phyloP scores from a whole-genome alignment of 2,113 vertebrate species.

The Xenopus laevis region DNA sequence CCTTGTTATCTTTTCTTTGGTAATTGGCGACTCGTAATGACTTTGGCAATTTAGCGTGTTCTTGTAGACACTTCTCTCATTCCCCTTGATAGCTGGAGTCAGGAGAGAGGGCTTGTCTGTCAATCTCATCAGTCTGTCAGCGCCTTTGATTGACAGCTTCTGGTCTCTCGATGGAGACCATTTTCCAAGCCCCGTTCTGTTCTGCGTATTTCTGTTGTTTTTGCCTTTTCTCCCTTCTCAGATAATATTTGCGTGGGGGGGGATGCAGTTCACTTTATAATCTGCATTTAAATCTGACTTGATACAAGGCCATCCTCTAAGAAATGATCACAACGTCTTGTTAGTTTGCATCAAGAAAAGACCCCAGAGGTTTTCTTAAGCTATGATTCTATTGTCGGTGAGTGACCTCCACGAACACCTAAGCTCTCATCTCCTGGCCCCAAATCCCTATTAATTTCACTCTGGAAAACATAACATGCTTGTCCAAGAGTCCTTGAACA shows the following conservation, averaged over 20 bases:
- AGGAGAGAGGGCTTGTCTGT: slow-evolving; percentile 73
- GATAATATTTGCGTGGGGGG: slow-evolving; percentile 65
- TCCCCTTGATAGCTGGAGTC: slow-evolving; percentile 83
- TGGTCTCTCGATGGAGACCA: slow-evolving; percentile 78
- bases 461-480: slow-evolving; percentile 56
- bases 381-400: slow-evolving; percentile 68
- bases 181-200: slow-evolving; percentile 63
- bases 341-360: slow-evolving; percentile 68
- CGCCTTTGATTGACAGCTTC: slow-evolving; percentile 83
- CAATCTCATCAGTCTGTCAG: slow-evolving; percentile 79
- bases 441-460: slow-evolving; percentile 66
- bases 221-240: slow-evolving; percentile 57
- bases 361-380: slow-evolving; percentile 67
- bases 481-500: slow-evolving; percentile 54
- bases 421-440: slow-evolving; percentile 60
- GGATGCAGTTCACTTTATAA: slow-evolving; percentile 77
- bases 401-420: slow-evolving; percentile 68
- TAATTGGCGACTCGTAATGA: slow-evolving; percentile 93
- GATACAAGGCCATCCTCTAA: slow-evolving; percentile 67
- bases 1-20: slow-evolving; percentile 87
- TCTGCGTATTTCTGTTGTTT: slow-evolving; percentile 46
- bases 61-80: slow-evolving; percentile 77
- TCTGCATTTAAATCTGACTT: slow-evolving; percentile 74
- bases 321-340: slow-evolving; percentile 73
- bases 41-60: slow-evolving; percentile 86